Percentiles rank a stretch among this genome's conserved stretches.
These are phyloP conservation scores for Erinaceus europaeus DNA, from an alignment of 2,113 vertebrate species.

Conservation along the genomic window DNA sequence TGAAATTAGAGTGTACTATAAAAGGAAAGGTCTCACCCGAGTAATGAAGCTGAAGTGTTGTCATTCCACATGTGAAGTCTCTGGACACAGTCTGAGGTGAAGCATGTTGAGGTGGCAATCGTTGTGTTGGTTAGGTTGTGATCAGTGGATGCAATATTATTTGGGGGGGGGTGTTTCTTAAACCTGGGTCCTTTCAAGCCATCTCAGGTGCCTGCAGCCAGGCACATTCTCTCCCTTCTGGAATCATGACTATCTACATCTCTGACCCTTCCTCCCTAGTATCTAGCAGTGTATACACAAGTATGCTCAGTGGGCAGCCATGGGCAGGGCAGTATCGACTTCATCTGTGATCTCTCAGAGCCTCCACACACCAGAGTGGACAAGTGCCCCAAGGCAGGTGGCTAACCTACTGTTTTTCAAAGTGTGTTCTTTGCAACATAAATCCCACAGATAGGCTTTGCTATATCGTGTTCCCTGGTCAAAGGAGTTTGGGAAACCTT, in stretches of 20 bases:
- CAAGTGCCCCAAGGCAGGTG: background rate
- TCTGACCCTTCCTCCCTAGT: background rate
- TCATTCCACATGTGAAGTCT: no score
- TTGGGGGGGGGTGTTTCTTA: background rate
- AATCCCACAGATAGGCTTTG: background rate
- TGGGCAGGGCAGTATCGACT: background rate
- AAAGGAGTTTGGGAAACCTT: background rate
- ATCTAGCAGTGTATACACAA: background rate
- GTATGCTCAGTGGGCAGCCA: background rate
- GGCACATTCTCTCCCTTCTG: fast-evolving
- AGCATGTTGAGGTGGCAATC: no score
- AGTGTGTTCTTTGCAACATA: background rate
- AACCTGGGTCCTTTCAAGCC: background rate
- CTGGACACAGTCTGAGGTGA: no score
- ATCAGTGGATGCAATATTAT: no score
- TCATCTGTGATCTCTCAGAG: background rate
- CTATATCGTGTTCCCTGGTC: background rate
- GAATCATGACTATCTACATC: background rate
- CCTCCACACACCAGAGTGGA: background rate
- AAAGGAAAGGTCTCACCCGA: no score
- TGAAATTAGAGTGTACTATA: no score
- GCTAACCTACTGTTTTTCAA: background rate
- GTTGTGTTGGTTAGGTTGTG: no score
- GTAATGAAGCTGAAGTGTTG: no score
- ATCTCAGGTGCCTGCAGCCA: background rate